Conservation (phyloP, 2,113 vertebrate species). For the Garra rufa region DNA sequence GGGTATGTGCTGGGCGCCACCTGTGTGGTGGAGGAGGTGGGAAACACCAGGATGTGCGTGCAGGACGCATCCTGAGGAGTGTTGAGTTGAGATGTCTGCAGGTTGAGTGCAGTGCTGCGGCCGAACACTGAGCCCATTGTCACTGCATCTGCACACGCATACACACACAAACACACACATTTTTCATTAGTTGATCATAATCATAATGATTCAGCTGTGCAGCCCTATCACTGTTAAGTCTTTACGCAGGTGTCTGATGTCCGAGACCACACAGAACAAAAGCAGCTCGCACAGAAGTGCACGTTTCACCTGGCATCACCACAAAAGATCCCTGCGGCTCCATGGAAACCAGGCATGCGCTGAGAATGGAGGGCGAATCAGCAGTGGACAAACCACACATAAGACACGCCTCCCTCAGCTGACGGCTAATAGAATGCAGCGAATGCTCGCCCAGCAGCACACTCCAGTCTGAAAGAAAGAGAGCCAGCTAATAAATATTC, state of each 20-base stretch:
- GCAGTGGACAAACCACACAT: conserved; percentile 93
- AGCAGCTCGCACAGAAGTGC: neutral
- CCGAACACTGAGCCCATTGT: conserved; percentile 9
- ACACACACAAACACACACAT: neutral
- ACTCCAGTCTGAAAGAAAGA: conserved; percentile 86
- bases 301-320: conserved; percentile 89
- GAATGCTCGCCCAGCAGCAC: conserved; percentile 94
- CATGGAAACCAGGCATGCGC: conserved; percentile 97
- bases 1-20: conserved; percentile 93
- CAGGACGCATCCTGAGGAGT: conserved; percentile 97
- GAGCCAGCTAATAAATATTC: neutral
- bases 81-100: conserved; percentile 86
- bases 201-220: too few relatives aligned
- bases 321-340: conserved; percentile 97
- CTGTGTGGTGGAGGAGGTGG: conserved; percentile 95
- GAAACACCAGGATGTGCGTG: conserved; percentile 97
- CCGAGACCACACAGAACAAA: conserved; percentile 52
- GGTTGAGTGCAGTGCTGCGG: neutral
- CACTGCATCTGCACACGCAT: neutral
- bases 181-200: too few relatives aligned
- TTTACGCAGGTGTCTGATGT: too few relatives aligned
- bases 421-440: conserved; percentile 92
- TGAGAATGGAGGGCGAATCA: conserved; percentile 94
- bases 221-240: too few relatives aligned
- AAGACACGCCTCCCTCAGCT: conserved; percentile 92